Percentiles rank a stretch among this genome's conserved stretches.
Conservation (phyloP, 2,797 vertebrate genomes). For the Babyrousa celebensis region DNA sequence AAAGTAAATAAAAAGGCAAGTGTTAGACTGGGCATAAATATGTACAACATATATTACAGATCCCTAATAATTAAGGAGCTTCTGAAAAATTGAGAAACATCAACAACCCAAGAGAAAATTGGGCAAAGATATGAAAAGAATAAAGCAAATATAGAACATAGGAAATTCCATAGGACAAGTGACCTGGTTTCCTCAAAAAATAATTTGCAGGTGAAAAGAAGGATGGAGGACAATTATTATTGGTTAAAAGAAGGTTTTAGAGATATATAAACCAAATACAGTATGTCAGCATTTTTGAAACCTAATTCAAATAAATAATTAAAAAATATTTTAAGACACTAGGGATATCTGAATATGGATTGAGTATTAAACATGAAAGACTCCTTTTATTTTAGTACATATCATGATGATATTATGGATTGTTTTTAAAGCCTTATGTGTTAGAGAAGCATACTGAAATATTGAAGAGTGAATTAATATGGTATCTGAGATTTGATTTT, state of each 20-base stretch:
- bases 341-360: background rate
- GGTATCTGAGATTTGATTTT: background rate
- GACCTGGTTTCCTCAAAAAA: constrained; percentile 41
- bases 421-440: constrained; percentile 42
- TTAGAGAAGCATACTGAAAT: constrained; percentile 23
- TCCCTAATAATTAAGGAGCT: constrained; percentile 4
- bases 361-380: constrained; percentile 46
- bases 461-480: background rate
- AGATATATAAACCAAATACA: constrained; percentile 23
- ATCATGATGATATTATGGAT: background rate
- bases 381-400: background rate
- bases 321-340: constrained; percentile 22
- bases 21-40: background rate
- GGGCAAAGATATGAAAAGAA: constrained; percentile 32
- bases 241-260: constrained; percentile 14
- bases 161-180: constrained; percentile 48
- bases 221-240: background rate
- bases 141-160: constrained; percentile 4
- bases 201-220: background rate
- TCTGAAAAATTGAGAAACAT: constrained; percentile 36
- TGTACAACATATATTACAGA: background rate
- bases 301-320: constrained; percentile 49
- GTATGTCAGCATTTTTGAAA: constrained; percentile 11
- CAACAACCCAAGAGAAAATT: constrained; percentile 17
- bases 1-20: constrained; percentile 44